Evolutionary conservation across 2,113 vertebrate genomes (phyloP), one percentile per base, ranked within the genome.

Genomic region (Noctilio leporinus): DNA sequence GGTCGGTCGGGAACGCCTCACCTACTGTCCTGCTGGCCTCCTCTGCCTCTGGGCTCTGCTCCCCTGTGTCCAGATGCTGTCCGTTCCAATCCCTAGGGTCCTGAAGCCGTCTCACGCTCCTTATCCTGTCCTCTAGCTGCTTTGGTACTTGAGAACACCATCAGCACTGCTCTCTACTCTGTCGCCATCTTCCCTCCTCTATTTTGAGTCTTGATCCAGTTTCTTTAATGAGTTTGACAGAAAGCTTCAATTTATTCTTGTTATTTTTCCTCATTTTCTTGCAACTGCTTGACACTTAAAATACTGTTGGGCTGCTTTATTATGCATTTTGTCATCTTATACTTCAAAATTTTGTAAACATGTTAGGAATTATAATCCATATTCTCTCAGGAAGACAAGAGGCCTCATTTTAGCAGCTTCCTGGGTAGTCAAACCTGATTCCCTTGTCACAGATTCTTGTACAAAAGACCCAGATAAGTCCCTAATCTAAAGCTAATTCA

Each of bases 221-320:
- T 81, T 90, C 15, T 73, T 45, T 22, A 57, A 49, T 81, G 67
- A 70, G 30, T 84, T 40, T 94, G 33, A 86, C 73, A 83, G 10
- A 83, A 82, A 89, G n/a, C 20, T 47, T 87, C 19, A 11, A 57
- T 70, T 65, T 86, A 20, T 15, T 90, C n/a, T 77, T 38, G 43
- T 16, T 49, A 14, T 49, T 91, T 95, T 90, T 55, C 40, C 43
- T 89, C 14, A 78, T 78, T 96, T 91, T 93, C 47, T 64, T 96
- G 70, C 33, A 84, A 80, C 33, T 57, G 4, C 35, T 65, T 38
- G 24, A 77, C 40, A 65, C 7, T 57, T 47, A 78, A 86, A 89
- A 62, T 47, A 57, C 10, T 73, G 10, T 81, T 70, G 72, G 49
- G 43, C 16, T 57, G 14, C 19, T 77, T 77, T 12, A 57, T 22